phyloP scores from a whole-genome alignment of 2,113 vertebrate genomes.

The Picathartes gymnocephalus region DNA sequence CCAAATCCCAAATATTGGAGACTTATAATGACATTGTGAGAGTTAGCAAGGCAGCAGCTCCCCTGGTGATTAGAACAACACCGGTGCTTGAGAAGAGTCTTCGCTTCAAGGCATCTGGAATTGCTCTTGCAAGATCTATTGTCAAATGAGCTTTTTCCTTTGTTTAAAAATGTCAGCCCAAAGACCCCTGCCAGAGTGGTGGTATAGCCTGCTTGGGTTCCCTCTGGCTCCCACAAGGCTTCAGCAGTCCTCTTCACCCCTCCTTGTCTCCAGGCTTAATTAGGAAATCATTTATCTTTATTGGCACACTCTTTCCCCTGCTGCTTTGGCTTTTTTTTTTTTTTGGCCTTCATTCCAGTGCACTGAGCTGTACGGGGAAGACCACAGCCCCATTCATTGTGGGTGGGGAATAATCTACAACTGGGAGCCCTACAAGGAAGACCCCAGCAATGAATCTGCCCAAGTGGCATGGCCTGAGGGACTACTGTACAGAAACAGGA shows the following conservation, averaged over 20 bases:
- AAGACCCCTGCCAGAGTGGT: constrained; percentile 66
- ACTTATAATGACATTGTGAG: constrained; percentile 40
- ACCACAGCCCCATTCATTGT: constrained; percentile 68
- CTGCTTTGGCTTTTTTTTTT: constrained; percentile 47
- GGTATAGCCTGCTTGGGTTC: constrained; percentile 58
- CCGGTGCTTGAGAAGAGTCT: constrained; percentile 52
- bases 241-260: constrained; percentile 45
- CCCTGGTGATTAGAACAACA: constrained; percentile 62
- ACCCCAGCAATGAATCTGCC: constrained; percentile 52
- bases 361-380: constrained; percentile 59
- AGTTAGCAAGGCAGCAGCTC: constrained; percentile 44
- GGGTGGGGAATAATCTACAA: constrained; percentile 56
- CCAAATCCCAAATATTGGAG: constrained; percentile 16
- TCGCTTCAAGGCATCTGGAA: constrained; percentile 60
- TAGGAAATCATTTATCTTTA: constrained; percentile 68
- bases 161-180: constrained; percentile 67
- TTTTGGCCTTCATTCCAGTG: constrained; percentile 53
- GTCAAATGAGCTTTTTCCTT: constrained; percentile 60
- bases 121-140: constrained; percentile 65
- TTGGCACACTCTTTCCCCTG: constrained; percentile 60
- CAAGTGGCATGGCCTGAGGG: background rate
- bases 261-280: constrained; percentile 67
- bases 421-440: constrained; percentile 48
- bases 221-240: constrained; percentile 61
- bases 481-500: constrained; percentile 21